Percentiles rank a stretch among this genome's conserved stretches.
Evolutionary conservation across 2,888 invertebrate species (phyloP).

Genomic region (Drosophila niveifrons): DNA sequence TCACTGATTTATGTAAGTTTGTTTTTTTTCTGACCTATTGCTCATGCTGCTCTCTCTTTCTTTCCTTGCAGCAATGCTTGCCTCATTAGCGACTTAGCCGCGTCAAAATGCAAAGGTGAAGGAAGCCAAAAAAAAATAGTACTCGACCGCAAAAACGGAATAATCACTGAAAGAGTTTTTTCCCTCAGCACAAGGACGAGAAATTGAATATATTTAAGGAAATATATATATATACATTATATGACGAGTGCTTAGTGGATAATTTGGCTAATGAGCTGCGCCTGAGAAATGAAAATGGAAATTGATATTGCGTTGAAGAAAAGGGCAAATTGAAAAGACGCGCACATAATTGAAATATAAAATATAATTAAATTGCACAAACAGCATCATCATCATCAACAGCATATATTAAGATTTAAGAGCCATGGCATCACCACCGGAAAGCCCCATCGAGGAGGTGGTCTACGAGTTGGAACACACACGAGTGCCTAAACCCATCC

Average conservation of each 20-base stretch:
- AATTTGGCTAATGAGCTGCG: constrained; percentile 35
- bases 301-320: constrained; percentile 47
- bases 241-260: constrained; percentile 7
- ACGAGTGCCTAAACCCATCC: constrained; percentile 91
- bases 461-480: constrained; percentile 94
- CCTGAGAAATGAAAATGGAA: constrained; percentile 39
- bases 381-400: background rate
- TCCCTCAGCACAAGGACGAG: constrained; percentile 12
- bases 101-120: constrained; percentile 37
- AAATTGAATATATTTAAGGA: constrained; percentile 20
- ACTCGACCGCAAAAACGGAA: constrained; percentile 7
- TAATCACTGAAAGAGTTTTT: constrained; percentile 17
- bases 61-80: constrained; percentile 63
- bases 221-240: constrained; percentile 4
- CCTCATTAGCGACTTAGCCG: constrained; percentile 73
- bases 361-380: background rate
- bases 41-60: constrained; percentile 39
- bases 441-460: constrained; percentile 94
- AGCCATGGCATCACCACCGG: constrained; percentile 93
- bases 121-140: constrained; percentile 35
- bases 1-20: constrained; percentile 49
- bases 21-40: constrained; percentile 43
- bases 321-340: constrained; percentile 15
- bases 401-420: constrained; percentile 12
- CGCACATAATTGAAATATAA: constrained; percentile 1